Conservation (phyloP, 2,797 vertebrate species). For the Parambassis ranga region DNA sequence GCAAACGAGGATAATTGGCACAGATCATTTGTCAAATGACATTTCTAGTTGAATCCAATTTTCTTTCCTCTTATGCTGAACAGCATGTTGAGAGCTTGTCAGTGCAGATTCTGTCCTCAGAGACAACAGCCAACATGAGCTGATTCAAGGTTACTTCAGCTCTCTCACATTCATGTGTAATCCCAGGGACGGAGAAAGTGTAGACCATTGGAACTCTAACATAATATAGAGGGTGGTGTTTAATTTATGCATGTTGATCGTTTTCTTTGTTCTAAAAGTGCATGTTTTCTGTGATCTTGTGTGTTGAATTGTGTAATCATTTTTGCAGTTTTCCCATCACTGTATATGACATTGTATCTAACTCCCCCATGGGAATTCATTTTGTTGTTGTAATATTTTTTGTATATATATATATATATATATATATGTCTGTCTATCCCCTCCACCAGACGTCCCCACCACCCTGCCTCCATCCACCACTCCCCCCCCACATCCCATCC, state of each 20-base stretch:
- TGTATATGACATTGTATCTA: constrained; percentile 29
- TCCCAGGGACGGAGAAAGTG: neutral
- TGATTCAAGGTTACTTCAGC: constrained; percentile 21
- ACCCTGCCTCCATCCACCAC: constrained; percentile 95
- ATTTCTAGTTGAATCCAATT: constrained; percentile 5
- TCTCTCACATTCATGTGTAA: constrained; percentile 4
- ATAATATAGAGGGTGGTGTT: too few relatives aligned
- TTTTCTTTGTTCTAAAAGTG: constrained; percentile 10
- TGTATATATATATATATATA: constrained; percentile 48
- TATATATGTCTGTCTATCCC: constrained; percentile 82
- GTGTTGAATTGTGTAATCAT: constrained; percentile 18
- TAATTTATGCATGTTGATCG: neutral
- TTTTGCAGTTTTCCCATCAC: constrained; percentile 26
- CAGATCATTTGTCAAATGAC: constrained; percentile 25
- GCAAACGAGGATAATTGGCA: constrained; percentile 25
- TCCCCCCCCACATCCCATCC: constrained; percentile 92
- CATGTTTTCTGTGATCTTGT: neutral
- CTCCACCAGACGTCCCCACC: constrained; percentile 94
- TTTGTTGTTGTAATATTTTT: constrained; percentile 60
- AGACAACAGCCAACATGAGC: constrained; percentile 11
- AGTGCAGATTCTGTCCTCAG: neutral
- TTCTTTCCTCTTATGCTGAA: neutral
- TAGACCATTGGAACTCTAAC: neutral
- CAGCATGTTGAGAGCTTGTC: neutral
- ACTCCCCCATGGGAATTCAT: constrained; percentile 69